Conservation (phyloP, 2,113 vertebrate genomes). For the Desmodus rotundus region DNA sequence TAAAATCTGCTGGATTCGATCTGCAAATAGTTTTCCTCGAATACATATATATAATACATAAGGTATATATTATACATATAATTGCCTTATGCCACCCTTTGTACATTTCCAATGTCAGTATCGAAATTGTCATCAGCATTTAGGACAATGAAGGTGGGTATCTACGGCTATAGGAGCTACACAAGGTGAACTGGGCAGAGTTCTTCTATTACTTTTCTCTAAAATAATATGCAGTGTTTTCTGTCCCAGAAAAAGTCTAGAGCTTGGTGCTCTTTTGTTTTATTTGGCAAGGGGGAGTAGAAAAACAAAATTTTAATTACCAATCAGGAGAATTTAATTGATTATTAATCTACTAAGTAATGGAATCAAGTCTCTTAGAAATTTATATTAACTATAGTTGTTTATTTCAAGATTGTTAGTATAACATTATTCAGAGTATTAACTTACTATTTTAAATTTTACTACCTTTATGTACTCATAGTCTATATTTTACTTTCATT, state of each 20-base stretch:
- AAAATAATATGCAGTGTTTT: neutral
- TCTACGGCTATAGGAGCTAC: neutral
- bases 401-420: neutral
- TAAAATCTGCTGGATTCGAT: neutral
- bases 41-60: neutral
- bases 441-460: neutral
- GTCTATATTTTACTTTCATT: neutral
- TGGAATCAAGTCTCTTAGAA: neutral
- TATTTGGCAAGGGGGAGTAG: neutral
- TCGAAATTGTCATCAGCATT: neutral
- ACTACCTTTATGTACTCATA: neutral
- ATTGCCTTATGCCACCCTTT: neutral
- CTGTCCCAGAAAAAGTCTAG: neutral
- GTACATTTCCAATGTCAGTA: neutral
- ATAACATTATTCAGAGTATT: neutral
- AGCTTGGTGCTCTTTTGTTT: neutral
- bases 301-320: neutral
- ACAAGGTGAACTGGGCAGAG: neutral
- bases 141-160: neutral
- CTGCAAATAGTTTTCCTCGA: neutral
- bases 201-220: neutral
- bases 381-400: neutral
- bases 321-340: neutral
- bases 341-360: neutral
- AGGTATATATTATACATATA: neutral